Conservation (phyloP, 1,140 invertebrate species). For the Leptinotarsa lineolata region DNA sequence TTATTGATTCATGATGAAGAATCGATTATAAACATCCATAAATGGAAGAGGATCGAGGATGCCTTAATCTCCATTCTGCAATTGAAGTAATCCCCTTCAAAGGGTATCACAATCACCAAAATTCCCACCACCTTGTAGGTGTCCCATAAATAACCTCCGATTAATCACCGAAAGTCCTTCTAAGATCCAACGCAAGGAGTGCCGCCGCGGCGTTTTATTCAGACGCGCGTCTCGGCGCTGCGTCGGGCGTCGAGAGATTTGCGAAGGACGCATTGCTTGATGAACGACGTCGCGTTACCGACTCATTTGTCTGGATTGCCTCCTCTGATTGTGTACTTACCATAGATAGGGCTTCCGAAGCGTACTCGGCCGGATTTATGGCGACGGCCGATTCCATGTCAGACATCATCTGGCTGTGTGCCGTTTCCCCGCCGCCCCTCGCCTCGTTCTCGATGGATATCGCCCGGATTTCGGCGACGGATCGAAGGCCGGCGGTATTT, state of each 20-base stretch:
- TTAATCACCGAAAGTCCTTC: not conserved
- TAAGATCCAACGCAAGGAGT: slow-evolving; percentile 9
- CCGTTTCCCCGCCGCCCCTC: not conserved
- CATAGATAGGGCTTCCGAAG: slow-evolving; percentile 33
- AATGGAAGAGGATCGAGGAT: no score
- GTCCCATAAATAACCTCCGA: not conserved
- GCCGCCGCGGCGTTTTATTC: not conserved
- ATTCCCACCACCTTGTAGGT: no score
- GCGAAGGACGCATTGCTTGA: slow-evolving; percentile 24
- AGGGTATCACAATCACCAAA: no score
- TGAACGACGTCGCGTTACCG: slow-evolving; percentile 35
- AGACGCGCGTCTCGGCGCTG: not conserved
- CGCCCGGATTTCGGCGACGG: not conserved
- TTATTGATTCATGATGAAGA: no score
- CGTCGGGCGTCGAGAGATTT: slow-evolving; percentile 19
- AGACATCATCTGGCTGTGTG: slow-evolving; percentile 10
- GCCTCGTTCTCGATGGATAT: not conserved
- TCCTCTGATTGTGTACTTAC: slow-evolving; percentile 39
- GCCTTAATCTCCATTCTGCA: no score
- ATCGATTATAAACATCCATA: no score
- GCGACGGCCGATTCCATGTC: not conserved
- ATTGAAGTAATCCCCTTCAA: no score
- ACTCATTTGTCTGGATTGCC: slow-evolving; percentile 41
- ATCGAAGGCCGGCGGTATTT: no score
- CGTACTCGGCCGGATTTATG: slow-evolving; percentile 28